Base-by-base conservation (phyloP, 2,888 invertebrate genomes). In the Buathra laborator region DNA sequence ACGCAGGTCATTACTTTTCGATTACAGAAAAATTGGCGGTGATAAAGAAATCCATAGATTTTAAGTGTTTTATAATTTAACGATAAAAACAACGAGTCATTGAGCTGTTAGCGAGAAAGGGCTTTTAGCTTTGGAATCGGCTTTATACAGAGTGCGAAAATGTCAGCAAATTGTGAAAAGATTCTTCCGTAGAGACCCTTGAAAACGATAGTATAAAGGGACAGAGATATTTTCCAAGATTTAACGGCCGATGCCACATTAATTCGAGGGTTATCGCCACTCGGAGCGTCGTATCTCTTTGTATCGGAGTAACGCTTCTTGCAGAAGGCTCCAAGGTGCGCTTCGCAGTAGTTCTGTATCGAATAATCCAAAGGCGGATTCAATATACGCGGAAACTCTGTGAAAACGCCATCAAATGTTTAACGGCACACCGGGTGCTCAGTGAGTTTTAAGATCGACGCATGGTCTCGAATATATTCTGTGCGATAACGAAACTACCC, bases 361-460 rank as follows among this genome's bases (percentile, higher is more conserved):
- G 53, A 56, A 68, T 68, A 77, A 24, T 56, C 56, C 56, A 56
- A 77, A 77, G 44, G 43, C 56, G 77, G 77, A 16, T 44, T 53
- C 67, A 59, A 68, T 43, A 37, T 24, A 29, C 29, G 19, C 62
- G 16, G 32, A 67, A 66, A 43, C 43, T 66, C 43, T 14, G 16
- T 12, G 56, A 12, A 37, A 72, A 56, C 44, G 43, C 29, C 56
- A 29, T 77, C 51, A 77, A 77, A 16, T 29, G 56, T 77, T 77
- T 67, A 77, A 67, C 56, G 56, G 68, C 67, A 29, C 24, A 56
- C 76, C 66, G 46, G n/a, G 10, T 51, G 43, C 37, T 16, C 66
- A 43, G n/a, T 56, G 67, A 66, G 68, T 24, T 77, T 68, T 56
- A 77, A 14, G 29, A 37, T 76, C n/a, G 14, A 75, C 44, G 14